A percentile compares a stretch with the other conserved stretches of the same genome.
Evolutionary conservation across 92 coral and sea anemone species (phyloP).

Genomic region (Palythoa caribaeorum): DNA sequence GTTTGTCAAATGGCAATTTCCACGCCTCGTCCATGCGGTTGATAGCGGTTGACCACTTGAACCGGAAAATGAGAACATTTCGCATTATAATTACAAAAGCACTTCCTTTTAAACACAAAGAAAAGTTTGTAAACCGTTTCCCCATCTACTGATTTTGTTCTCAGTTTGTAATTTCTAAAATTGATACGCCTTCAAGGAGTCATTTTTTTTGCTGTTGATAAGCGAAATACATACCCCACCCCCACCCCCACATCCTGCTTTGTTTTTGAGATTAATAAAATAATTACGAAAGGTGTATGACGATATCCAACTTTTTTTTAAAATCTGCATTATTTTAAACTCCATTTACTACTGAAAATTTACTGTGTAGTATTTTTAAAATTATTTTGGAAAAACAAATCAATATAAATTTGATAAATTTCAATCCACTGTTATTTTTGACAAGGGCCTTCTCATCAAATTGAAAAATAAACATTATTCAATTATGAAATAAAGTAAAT

Average conservation of each 20-base stretch:
- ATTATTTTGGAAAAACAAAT: neutral
- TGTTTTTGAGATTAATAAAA: constrained; percentile 3
- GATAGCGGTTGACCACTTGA: constrained; percentile 47
- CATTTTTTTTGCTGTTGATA: neutral
- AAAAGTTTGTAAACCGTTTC: constrained; percentile 16
- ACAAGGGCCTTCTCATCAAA: constrained; percentile 19
- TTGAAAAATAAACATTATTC: constrained; percentile 41
- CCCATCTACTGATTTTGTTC: constrained; percentile 8
- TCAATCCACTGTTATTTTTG: constrained; percentile 11
- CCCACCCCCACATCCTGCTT: constrained; percentile 43
- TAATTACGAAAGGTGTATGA: constrained; percentile 14
- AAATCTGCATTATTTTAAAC: neutral
- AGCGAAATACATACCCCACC: constrained; percentile 10
- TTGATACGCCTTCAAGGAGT: neutral
- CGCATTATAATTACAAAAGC: constrained; percentile 45
- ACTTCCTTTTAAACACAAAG: constrained; percentile 21
- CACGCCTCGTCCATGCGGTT: constrained; percentile 58
- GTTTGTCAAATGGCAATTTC: constrained; percentile 51
- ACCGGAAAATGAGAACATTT: constrained; percentile 48
- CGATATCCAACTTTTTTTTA: neutral
- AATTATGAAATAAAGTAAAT: constrained; percentile 30
- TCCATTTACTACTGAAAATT: neutral
- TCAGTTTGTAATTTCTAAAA: neutral
- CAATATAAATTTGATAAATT: constrained; percentile 18
- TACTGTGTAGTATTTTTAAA: neutral